A percentile compares a stretch with the other conserved stretches of the same genome.
phyloP scores from a whole-genome alignment of 2,888 invertebrate genomes.

The Leptinotarsa juncta region DNA sequence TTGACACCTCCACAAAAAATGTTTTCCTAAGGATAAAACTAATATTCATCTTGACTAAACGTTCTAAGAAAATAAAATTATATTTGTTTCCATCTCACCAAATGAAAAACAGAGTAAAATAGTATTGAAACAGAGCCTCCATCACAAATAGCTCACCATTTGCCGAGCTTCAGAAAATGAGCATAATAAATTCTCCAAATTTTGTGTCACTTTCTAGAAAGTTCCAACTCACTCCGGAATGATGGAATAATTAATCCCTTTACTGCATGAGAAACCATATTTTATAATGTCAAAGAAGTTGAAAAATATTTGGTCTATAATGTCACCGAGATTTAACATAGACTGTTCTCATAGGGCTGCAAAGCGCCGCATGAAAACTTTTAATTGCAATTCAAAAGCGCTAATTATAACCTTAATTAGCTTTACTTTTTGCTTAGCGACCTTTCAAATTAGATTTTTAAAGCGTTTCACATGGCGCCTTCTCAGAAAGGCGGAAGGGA shows the following conservation, averaged over 20 bases:
- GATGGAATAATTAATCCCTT: background rate
- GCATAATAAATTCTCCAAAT: background rate
- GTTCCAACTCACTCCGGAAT: background rate
- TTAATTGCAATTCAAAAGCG: constrained; percentile 33
- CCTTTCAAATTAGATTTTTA: constrained; percentile 28
- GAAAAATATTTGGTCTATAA: constrained; percentile 12
- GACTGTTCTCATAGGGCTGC: constrained; percentile 13
- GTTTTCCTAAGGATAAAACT: no score
- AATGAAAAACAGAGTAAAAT: no score
- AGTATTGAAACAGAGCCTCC: no score
- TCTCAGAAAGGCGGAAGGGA: constrained; percentile 16
- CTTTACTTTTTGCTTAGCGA: constrained; percentile 33
- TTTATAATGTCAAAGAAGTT: constrained; percentile 12
- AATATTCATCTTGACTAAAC: no score
- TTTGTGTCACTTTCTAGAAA: background rate
- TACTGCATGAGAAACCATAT: background rate
- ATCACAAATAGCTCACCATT: no score
- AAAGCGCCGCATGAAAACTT: constrained; percentile 30
- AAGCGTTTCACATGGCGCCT: constrained; percentile 24
- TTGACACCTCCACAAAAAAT: no score
- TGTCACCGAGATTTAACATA: constrained; percentile 8
- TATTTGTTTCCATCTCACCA: no score
- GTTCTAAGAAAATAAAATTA: no score
- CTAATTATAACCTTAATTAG: constrained; percentile 35
- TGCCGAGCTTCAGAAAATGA: background rate